A percentile compares a stretch with the other conserved stretches of the same genome.
Evolutionary conservation across 2,797 vertebrate species (phyloP).

Genomic region (Basileuterus tristriatus): DNA sequence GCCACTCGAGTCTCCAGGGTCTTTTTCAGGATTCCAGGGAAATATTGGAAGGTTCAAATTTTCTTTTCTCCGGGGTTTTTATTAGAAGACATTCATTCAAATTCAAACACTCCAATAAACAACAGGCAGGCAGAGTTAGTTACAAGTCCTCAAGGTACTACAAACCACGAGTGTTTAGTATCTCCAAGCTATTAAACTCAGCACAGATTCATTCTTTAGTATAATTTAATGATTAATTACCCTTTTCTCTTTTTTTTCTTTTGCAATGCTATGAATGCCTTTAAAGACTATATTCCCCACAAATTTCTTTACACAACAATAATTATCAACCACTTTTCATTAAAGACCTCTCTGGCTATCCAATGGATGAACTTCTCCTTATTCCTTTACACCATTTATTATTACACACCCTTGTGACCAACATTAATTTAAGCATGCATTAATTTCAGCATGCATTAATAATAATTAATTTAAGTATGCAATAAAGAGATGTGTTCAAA

Average conservation of each 20-base stretch:
- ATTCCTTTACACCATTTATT: neutral
- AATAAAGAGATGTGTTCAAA: neutral
- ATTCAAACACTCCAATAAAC: neutral
- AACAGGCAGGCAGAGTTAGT: neutral
- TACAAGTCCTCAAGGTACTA: neutral
- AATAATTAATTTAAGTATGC: too few species aligned
- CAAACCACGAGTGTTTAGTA: neutral
- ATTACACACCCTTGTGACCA: fast-evolving
- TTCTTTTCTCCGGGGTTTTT: neutral
- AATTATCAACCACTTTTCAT: neutral
- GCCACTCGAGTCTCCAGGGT: neutral
- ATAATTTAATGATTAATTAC: neutral
- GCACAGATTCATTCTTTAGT: neutral
- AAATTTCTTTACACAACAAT: neutral
- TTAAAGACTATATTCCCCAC: neutral
- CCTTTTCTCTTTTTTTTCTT: neutral
- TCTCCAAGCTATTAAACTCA: neutral
- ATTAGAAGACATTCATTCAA: neutral
- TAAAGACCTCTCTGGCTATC: neutral
- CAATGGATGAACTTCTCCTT: fast-evolving
- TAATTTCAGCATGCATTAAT: neutral
- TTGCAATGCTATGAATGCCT: neutral
- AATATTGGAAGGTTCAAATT: neutral
- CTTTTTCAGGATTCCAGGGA: slow-evolving; percentile 15
- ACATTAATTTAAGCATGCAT: neutral